Percentiles rank a stretch among this genome's conserved stretches.
phyloP scores from a whole-genome alignment of 2,888 invertebrate genomes.

The Callosobruchus maculatus region DNA sequence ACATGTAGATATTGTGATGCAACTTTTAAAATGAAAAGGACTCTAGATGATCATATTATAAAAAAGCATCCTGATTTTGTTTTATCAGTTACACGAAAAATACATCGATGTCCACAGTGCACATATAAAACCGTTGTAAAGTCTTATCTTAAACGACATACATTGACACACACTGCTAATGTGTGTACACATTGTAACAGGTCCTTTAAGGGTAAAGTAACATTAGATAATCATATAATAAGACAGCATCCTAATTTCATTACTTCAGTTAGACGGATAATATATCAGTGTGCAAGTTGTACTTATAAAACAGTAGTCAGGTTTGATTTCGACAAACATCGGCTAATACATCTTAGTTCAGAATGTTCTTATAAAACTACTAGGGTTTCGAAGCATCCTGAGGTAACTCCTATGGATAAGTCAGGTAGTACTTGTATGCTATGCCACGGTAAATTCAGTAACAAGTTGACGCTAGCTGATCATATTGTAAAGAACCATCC shows the following conservation, averaged over 20 bases:
- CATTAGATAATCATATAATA: neutral
- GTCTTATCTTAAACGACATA: neutral
- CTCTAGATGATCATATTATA: neutral
- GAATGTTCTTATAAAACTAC: too few species aligned
- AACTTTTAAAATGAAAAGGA: neutral
- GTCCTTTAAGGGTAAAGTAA: neutral
- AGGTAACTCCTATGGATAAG: neutral
- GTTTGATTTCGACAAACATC: neutral
- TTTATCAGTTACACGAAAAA: neutral
- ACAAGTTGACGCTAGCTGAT: neutral
- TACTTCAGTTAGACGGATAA: neutral
- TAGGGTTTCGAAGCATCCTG: neutral
- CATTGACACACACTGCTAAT: neutral
- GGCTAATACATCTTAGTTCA: neutral
- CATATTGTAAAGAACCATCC: neutral
- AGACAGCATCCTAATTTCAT: neutral
- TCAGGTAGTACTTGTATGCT: neutral
- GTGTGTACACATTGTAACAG: neutral
- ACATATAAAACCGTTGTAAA: neutral
- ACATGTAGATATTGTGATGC: neutral
- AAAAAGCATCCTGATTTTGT: neutral
- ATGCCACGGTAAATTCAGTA: neutral
- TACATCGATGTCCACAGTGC: neutral
- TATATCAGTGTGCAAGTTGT: neutral
- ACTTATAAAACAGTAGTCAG: neutral